Evolutionary conservation across 1,140 invertebrate species (phyloP), one percentile per base, ranked within the genome.

Genomic region (Bombyx mori): DNA sequence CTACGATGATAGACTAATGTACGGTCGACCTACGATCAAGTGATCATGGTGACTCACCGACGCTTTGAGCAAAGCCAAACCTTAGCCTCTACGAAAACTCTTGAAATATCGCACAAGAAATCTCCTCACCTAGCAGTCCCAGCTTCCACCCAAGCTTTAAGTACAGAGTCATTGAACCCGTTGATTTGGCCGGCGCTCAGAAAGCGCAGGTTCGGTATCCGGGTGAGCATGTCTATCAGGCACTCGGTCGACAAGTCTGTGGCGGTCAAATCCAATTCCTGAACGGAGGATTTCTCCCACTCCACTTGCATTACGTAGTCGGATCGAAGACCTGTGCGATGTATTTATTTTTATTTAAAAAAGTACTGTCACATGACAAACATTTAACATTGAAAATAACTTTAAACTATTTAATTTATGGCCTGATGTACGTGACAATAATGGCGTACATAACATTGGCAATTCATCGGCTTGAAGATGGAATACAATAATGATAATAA

Each of bases 201-300:
- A 88, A 97, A 99, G 57, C 95, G 89, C 10, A 99, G 89, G 48
- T 92, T 92, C 0, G 95, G 96, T 55, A 99, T 94, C 62, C 97
- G 90, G 0, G 93, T 94, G 0, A 99, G 88, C 90, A 99, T 94
- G 77, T 98, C 96, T 62, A 97, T 94, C 7, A 99, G 89, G 69
- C 97, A 98, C 75, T 99, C 97, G 0, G 95, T 94, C 1, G 94
- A 95, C 44, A 99, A 87, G 85, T 99, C 98, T 0, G 98, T 99
- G 0, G 96, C 98, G 0, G 97, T 98, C 42, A 99, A 94, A 75
- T 99, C 98, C 59, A 99, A 77, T 85, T 99, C 98, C 82, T 96
- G 95, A 47, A 99, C 86, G 1, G 92, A 92, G 1, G 96, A 95
- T 75, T 99, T 98, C 77, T 99, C 98, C 99, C 99, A 99, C 73